These are phyloP conservation scores for Nipponia nippon DNA, from an alignment of 2,113 vertebrate species.

Conservation along the genomic window DNA sequence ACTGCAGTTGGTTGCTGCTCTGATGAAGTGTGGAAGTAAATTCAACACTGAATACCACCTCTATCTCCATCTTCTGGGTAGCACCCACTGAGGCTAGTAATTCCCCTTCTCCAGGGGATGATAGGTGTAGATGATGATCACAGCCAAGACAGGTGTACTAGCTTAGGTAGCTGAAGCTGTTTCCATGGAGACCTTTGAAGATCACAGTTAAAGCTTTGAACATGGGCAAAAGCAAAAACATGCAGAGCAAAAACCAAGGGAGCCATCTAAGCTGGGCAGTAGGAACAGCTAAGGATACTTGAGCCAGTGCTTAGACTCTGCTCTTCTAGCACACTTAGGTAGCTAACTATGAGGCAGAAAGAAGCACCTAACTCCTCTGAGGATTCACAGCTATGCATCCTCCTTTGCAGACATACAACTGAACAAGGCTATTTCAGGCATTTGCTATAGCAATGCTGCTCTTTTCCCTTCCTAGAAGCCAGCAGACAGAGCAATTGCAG, in stretches of 20 bases:
- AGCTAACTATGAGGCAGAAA: not conserved
- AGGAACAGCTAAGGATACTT: not conserved
- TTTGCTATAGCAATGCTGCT: not conserved
- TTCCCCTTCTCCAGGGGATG: not conserved
- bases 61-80: not conserved
- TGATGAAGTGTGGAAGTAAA: not conserved
- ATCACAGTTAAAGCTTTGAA: not conserved
- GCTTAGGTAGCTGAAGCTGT: not conserved
- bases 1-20: not conserved
- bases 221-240: too few species aligned
- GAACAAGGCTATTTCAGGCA: not conserved
- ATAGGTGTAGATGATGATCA: not conserved
- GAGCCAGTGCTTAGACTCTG: not conserved
- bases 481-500: not conserved
- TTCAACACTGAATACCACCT: not conserved
- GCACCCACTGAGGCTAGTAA: not conserved
- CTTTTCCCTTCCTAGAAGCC: not conserved
- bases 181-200: slow-evolving; percentile 8
- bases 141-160: not conserved
- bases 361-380: not conserved
- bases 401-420: not conserved
- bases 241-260: not conserved
- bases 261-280: not conserved
- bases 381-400: not conserved
- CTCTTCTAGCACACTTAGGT: not conserved